Evolutionary conservation across 2,797 vertebrate species (phyloP).

Genomic region (Chelon auratus): DNA sequence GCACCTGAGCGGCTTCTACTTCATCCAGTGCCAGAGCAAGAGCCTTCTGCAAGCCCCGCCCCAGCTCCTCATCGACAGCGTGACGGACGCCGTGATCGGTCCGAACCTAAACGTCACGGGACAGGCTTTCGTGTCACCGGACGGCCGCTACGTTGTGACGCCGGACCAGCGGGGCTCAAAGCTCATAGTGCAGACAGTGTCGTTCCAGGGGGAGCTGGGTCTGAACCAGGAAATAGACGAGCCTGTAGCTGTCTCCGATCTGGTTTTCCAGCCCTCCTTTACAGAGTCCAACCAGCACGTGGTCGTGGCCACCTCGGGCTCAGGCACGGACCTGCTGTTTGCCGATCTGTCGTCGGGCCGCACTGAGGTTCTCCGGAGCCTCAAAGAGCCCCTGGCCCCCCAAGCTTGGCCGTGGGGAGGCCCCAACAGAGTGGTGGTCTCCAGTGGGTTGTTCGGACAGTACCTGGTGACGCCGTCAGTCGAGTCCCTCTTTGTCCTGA

Average conservation of each 20-base stretch:
- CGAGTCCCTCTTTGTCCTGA: slow-evolving; percentile 92
- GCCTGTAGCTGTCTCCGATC: slow-evolving; percentile 82
- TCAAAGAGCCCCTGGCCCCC: slow-evolving; percentile 87
- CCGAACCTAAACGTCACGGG: slow-evolving; percentile 85
- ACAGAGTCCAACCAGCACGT: slow-evolving; percentile 89
- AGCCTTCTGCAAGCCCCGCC: slow-evolving; percentile 16
- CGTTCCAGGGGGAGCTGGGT: slow-evolving; percentile 86
- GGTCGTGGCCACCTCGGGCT: slow-evolving; percentile 86
- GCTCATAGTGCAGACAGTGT: slow-evolving; percentile 89
- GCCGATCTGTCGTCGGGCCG: slow-evolving; percentile 90
- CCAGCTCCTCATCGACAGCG: slow-evolving; percentile 92
- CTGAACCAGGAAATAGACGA: slow-evolving; percentile 81
- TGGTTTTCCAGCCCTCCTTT: slow-evolving; percentile 94
- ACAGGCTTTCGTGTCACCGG: slow-evolving; percentile 87
- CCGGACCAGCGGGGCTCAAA: slow-evolving; percentile 72
- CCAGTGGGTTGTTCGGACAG: slow-evolving; percentile 94
- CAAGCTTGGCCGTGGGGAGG: slow-evolving; percentile 89
- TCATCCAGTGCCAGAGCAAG: slow-evolving; percentile 87
- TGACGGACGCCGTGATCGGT: slow-evolving; percentile 90
- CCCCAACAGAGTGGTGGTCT: slow-evolving; percentile 88
- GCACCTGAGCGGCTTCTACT: slow-evolving; percentile 93
- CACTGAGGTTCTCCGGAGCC: slow-evolving; percentile 83
- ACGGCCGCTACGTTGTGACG: slow-evolving; percentile 91
- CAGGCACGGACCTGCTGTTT: slow-evolving; percentile 89
- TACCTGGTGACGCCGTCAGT: slow-evolving; percentile 91